Conservation (phyloP, 1,140 invertebrate genomes). For the Cyclargus thomasi region DNA sequence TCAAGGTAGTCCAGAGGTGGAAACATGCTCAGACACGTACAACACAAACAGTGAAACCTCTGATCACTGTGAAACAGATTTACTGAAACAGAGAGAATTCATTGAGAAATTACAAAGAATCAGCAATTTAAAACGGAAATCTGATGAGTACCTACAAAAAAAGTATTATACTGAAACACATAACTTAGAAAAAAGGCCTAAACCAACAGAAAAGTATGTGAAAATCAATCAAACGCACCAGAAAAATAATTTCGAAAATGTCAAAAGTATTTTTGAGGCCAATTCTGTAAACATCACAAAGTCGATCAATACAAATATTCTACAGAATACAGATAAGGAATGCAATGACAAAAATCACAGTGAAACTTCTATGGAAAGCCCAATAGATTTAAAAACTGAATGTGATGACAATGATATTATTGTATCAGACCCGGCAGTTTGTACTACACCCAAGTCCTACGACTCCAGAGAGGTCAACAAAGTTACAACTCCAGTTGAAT, state of each 20-base stretch:
- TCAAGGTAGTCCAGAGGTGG: conserved; percentile 46
- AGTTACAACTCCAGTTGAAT: conserved; percentile 46
- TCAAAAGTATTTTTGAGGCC: conserved; percentile 62
- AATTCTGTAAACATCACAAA: conserved; percentile 55
- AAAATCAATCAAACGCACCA: conserved; percentile 50
- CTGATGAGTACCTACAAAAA: conserved; percentile 65
- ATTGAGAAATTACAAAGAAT: conserved; percentile 66
- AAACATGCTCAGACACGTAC: conserved; percentile 50
- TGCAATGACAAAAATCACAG: conserved; percentile 44
- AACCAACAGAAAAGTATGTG: conserved; percentile 62
- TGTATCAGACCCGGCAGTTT: conserved; percentile 61
- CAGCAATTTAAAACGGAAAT: conserved; percentile 69
- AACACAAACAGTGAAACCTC: conserved; percentile 48
- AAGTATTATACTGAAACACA: conserved; percentile 54
- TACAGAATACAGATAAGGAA: conserved; percentile 42
- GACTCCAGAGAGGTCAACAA: conserved; percentile 53
- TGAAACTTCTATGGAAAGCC: conserved; percentile 34
- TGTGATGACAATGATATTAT: conserved; percentile 68
- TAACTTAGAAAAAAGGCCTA: conserved; percentile 61
- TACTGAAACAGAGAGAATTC: conserved; percentile 61
- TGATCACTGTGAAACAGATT: conserved; percentile 48
- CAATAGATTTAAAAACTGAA: conserved; percentile 61
- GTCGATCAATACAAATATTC: conserved; percentile 44
- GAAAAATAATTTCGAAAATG: conserved; percentile 49
- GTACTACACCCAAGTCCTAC: conserved; percentile 56